Conservation (phyloP, 1,140 invertebrate genomes). For the Drosophila sturtevanti region DNA sequence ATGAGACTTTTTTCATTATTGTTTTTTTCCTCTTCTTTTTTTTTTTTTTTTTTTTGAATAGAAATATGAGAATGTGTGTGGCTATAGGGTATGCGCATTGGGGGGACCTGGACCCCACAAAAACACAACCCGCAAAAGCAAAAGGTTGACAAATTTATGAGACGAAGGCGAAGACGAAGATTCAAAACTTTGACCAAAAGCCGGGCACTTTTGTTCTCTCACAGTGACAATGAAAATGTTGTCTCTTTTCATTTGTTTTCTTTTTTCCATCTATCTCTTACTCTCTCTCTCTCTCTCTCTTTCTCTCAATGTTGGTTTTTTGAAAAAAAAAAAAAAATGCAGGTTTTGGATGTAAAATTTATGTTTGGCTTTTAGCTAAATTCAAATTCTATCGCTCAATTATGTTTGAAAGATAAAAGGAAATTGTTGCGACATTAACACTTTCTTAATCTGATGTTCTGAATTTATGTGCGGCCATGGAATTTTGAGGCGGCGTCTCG, state of each 20-base stretch:
- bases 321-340: conserved; percentile 18
- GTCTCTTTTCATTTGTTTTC: no score
- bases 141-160: conserved; percentile 74
- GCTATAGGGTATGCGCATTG: neutral
- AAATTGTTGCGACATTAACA: conserved; percentile 81
- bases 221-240: conserved; percentile 63
- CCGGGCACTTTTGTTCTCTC: conserved; percentile 9
- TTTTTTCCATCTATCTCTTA: conserved; percentile 22
- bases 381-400: conserved; percentile 82
- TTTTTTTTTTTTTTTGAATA: neutral
- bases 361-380: conserved; percentile 82
- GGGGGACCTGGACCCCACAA: neutral
- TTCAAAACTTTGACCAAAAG: neutral
- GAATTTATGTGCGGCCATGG: conserved; percentile 78
- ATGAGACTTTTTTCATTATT: no score
- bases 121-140: conserved; percentile 8
- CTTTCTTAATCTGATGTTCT: conserved; percentile 82
- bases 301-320: conserved; percentile 34
- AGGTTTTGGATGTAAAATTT: conserved; percentile 79
- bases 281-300: conserved; percentile 5
- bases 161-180: conserved; percentile 27
- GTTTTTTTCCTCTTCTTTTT: no score
- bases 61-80: neutral
- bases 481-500: conserved; percentile 76
- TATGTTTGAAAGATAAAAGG: conserved; percentile 80